Conservation (phyloP, 2,113 vertebrate species). For the Lepus americanus region DNA sequence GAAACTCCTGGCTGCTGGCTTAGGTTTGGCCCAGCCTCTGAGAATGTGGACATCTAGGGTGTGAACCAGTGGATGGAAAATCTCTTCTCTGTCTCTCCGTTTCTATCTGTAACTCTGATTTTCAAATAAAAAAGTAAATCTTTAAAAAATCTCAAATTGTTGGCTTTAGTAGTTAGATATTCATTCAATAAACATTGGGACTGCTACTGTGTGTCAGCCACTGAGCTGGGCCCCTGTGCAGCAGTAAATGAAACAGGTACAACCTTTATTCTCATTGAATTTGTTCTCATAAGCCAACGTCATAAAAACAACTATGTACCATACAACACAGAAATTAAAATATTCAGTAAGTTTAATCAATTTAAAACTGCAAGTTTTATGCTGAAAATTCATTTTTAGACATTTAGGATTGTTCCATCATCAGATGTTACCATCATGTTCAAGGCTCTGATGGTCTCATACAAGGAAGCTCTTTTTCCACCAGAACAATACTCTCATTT, state of each 20-base stretch:
- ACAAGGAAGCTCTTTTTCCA: conserved; percentile 24
- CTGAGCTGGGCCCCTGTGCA: background rate
- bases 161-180: background rate
- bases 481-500: conserved; percentile 13
- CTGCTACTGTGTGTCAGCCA: background rate
- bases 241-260: background rate
- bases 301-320: background rate
- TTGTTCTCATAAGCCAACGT: background rate
- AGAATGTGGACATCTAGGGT: too few relatives aligned
- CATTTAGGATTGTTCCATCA: background rate
- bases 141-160: background rate
- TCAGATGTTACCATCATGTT: conserved; percentile 19
- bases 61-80: too few relatives aligned
- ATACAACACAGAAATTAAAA: conserved; percentile 3
- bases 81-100: too few relatives aligned
- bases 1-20: too few relatives aligned
- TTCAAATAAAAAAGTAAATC: too few relatives aligned
- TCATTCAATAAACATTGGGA: background rate
- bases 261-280: background rate
- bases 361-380: background rate
- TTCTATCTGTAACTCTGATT: too few relatives aligned
- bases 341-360: conserved; percentile 16
- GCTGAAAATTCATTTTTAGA: background rate
- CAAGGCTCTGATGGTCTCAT: background rate
- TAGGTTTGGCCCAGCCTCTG: too few relatives aligned